Conservation (phyloP, 2,797 vertebrate genomes). For the Notolepis coatsorum region DNA sequence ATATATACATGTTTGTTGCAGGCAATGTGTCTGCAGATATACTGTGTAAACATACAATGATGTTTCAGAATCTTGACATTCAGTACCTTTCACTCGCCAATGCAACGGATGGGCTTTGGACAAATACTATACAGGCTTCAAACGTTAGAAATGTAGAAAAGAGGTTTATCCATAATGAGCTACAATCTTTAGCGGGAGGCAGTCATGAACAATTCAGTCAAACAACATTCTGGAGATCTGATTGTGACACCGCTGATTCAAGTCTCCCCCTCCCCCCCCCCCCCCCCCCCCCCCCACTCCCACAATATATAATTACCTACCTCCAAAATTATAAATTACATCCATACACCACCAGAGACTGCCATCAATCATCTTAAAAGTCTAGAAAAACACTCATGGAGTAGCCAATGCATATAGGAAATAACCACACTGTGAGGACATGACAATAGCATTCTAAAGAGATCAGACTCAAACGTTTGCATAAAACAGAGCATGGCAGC, state of each 20-base stretch:
- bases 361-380: conserved; percentile 54
- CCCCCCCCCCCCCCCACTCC: conserved; percentile 24
- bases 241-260: conserved; percentile 79
- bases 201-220: conserved; percentile 67
- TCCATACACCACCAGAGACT: conserved; percentile 63
- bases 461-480: conserved; percentile 38
- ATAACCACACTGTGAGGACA: conserved; percentile 25
- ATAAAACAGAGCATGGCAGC: conserved; percentile 65
- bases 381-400: conserved; percentile 43
- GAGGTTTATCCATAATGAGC: conserved; percentile 62
- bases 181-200: conserved; percentile 76
- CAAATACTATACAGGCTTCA: conserved; percentile 51
- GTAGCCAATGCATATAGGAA: conserved; percentile 35
- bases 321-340: conserved; percentile 57
- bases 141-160: conserved; percentile 60
- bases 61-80: conserved; percentile 67
- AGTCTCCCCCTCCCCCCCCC: conserved; percentile 58
- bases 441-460: conserved; percentile 54
- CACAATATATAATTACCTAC: conserved; percentile 48
- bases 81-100: conserved; percentile 60
- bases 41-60: conserved; percentile 63
- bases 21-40: conserved; percentile 65
- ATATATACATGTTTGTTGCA: conserved; percentile 59
- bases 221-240: conserved; percentile 74
- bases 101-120: conserved; percentile 66